Evolutionary conservation across 2,797 vertebrate species (phyloP), one percentile per base, ranked within the genome.

Genomic region (Avahi laniger): DNA sequence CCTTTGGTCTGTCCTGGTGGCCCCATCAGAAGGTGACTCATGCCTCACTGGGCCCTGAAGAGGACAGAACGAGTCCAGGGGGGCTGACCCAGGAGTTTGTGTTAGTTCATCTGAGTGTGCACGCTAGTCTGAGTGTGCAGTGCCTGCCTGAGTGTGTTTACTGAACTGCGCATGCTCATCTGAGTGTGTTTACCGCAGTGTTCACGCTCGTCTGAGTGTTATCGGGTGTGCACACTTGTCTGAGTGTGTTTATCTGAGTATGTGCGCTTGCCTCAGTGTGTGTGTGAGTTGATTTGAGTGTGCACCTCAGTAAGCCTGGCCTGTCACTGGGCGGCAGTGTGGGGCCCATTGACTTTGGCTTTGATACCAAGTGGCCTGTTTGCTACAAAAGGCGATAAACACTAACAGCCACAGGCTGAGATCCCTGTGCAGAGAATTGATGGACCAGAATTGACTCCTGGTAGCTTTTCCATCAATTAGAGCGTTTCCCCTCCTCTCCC

Each of bases 321-420:
- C 80, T 30, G 54, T 24, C 4, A 4, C 78, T 12, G 1, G 75
- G 14, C 13, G 11, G 35, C 84, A 8, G 48, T 43, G 22, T 48
- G 46, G 50, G 46, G 41, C n/a, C 67, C 33, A 0, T 0, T 35
- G 52, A 65, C 67, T 61, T 86, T 78, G 69, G 69, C 91, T 70
- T 57, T 28, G 83, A 43, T 33, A 52, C 10, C 1, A 4, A 28
- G 22, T 50, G 3, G 0, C 30, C 7, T 41, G 72, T 87, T 70
- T 33, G 73, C 79, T 80, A 57, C 28, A 59, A 70, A 92, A 43
- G 28, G 80, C 30, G 46, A 94, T 92, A 95, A 97, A 72, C 92
- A 46, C 61, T 46, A 50, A 3, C 6, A 0, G 76, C 90, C 78
- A 79, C 33, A 11, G 41, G 17, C 10, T 4, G 0, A 2, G 4